Evolutionary conservation across 1,140 invertebrate genomes (phyloP).

Genomic region (Drosophila sucinea): DNA sequence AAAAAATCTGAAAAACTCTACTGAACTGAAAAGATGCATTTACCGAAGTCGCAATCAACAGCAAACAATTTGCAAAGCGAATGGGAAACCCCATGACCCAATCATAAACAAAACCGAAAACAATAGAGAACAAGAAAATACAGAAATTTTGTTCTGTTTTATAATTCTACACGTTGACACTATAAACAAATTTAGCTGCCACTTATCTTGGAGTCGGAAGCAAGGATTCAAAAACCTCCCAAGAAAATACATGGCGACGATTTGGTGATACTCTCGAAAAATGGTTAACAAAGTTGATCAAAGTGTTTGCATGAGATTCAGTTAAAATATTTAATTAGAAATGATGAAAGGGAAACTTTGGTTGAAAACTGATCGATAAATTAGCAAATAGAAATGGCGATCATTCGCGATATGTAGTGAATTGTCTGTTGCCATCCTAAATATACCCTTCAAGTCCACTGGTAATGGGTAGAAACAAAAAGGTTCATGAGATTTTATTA

Average conservation of each 20-base stretch:
- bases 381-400: no score
- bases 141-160: conserved; percentile 29
- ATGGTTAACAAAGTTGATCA: no score
- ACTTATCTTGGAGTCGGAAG: conserved; percentile 2
- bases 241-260: background rate
- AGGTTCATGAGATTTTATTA: conserved; percentile 20
- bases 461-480: background rate
- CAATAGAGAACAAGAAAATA: conserved; percentile 16
- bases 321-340: no score
- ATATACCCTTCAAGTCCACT: background rate
- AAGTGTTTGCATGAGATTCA: no score
- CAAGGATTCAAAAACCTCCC: background rate
- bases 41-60: conserved; percentile 49
- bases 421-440: no score
- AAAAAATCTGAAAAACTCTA: background rate
- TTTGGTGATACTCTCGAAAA: background rate
- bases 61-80: conserved; percentile 39
- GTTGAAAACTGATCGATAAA: no score
- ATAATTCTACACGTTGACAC: conserved; percentile 47
- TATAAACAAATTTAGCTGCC: conserved; percentile 44
- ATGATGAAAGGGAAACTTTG: no score
- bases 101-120: background rate
- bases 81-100: conserved; percentile 36
- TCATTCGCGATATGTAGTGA: no score
- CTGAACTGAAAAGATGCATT: conserved; percentile 6